Base-by-base conservation (phyloP, 2,113 vertebrate genomes). In the Pangasianodon hypophthalmus region DNA sequence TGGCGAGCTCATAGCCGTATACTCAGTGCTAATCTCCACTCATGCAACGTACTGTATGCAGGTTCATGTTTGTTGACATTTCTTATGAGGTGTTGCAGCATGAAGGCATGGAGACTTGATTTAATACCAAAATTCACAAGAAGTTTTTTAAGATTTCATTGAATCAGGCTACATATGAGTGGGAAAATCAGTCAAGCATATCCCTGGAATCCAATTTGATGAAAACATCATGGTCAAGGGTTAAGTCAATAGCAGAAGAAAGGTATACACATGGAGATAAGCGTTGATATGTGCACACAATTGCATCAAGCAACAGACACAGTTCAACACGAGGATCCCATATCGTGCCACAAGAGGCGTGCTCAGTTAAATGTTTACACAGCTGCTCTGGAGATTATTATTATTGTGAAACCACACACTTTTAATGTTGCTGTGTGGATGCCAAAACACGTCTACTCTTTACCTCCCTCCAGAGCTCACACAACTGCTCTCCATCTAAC, bases 301-400 rank as follows among this genome's bases (percentile, higher is more conserved):
- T 92, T 94, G 93, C 94, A 95, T 96, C 94, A 93, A 89, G 85
- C 94, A 94, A 94, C 91, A 93, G 91, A 92, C 92, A 95, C 92
- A 91, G 94, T 92, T 92, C 94, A 94, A 95, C 95, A 96, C 94
- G 94, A 95, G 95, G 95, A 95, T 95, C 95, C 94, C 94, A 94
- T 93, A 93, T 93, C 94, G 92, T 95, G 94, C 93, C 95, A 94
- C 94, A 93, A 94, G 95, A 96, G 95, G 95, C 94, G 94, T 95
- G 95, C 95, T 95, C 95, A 95, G 95, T 95, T 95, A 94, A 96
- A 95, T 96, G 96, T 96, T 96, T 96, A 96, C 94, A 96, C 95
- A 96, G 96, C 96, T 96, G 96, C 94, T 94, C 93, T 92, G 92
- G 95, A 95, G 95, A 96, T 96, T 96, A 96, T 96, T 96, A 96